These are phyloP conservation scores for Semnornis frantzii DNA, from an alignment of 2,113 vertebrate species.

Conservation along the genomic window DNA sequence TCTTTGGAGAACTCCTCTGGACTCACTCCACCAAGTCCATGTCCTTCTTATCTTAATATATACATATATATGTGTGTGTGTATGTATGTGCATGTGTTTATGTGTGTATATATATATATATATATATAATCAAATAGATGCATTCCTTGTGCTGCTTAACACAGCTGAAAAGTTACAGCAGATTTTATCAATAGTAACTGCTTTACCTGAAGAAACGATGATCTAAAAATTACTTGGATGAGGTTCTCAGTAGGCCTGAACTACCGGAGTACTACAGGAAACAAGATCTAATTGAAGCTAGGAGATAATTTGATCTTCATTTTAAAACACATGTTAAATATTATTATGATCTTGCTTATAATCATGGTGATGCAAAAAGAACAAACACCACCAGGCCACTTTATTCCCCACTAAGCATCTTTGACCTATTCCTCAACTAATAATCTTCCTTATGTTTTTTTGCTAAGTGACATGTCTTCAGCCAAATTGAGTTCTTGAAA, in stretches of 20 bases:
- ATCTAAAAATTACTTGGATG: background rate
- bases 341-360: background rate
- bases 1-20: no score
- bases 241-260: background rate
- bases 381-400: background rate
- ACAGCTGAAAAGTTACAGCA: background rate
- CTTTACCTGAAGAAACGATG: background rate
- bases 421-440: background rate
- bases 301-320: background rate
- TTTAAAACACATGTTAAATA: background rate
- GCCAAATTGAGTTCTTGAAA: background rate
- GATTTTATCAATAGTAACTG: background rate
- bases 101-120: background rate
- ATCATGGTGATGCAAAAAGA: background rate
- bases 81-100: no score
- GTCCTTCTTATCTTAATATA: no score
- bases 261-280: background rate
- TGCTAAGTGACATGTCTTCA: background rate
- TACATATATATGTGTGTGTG: no score
- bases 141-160: background rate
- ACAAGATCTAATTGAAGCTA: background rate
- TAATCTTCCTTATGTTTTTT: background rate
- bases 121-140: background rate
- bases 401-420: background rate
- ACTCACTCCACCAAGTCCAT: no score